phyloP scores from a whole-genome alignment of 2,797 vertebrate genomes.

The Harpagifer antarcticus region DNA sequence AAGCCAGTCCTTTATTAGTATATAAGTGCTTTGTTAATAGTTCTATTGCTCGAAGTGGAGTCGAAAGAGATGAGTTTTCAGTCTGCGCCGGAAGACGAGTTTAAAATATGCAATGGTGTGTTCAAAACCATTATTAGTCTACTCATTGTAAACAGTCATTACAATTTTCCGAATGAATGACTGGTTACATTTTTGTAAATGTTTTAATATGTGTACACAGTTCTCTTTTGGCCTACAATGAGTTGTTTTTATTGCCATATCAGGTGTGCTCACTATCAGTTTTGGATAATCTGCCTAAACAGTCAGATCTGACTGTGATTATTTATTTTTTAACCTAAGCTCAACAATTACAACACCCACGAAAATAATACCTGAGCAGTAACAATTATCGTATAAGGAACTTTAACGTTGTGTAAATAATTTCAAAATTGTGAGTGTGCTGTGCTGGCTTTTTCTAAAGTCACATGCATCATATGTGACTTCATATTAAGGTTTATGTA shows the following conservation, averaged over 20 bases:
- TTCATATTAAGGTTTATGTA: conserved; percentile 20
- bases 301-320: background rate
- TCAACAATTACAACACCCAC: background rate
- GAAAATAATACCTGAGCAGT: background rate
- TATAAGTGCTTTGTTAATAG: too few species aligned
- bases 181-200: background rate
- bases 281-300: conserved; percentile 1
- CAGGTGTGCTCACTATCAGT: background rate
- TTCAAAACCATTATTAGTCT: background rate
- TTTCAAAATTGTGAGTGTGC: background rate
- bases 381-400: background rate
- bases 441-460: background rate
- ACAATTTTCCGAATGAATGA: background rate
- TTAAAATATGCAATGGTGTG: background rate
- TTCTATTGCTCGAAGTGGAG: too few species aligned
- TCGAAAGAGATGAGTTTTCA: too few species aligned
- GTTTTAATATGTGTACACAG: background rate
- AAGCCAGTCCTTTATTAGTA: too few species aligned
- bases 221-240: background rate
- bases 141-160: background rate
- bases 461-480: background rate
- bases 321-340: background rate
- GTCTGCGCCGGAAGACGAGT: too few species aligned
- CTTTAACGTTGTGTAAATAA: background rate
- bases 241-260: background rate